Conservation (phyloP, 2,797 vertebrate species). For the Anas bahamensis region DNA sequence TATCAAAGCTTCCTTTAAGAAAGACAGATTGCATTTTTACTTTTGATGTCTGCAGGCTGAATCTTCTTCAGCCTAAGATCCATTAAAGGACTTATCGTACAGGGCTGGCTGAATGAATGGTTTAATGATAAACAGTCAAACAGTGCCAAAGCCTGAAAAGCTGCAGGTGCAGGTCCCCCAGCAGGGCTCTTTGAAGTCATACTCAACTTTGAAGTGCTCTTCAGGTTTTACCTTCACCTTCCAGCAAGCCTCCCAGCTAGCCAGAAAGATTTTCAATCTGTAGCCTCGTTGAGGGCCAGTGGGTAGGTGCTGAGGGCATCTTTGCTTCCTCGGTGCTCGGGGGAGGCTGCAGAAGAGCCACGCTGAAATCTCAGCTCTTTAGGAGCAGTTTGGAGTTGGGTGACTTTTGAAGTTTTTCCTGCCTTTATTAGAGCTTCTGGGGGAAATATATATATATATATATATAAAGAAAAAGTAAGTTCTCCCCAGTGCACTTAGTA, state of each 20-base stretch:
- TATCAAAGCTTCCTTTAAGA: conserved; percentile 11
- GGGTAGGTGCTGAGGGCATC: background rate
- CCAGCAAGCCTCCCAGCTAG: background rate
- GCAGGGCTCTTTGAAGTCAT: conserved; percentile 15
- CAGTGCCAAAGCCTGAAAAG: background rate
- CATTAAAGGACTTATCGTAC: background rate
- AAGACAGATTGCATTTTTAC: background rate
- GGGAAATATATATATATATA: background rate
- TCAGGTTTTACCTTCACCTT: conserved; percentile 30
- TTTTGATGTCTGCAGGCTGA: background rate
- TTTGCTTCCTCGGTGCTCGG: background rate
- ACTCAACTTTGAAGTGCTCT: background rate
- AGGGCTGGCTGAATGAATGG: background rate
- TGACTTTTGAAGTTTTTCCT: background rate
- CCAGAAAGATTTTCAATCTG: background rate
- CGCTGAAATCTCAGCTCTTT: background rate
- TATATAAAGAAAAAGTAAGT: background rate
- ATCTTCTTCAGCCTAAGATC: background rate
- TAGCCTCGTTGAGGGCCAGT: background rate
- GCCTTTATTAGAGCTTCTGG: background rate
- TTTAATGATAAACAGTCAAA: conserved; percentile 7
- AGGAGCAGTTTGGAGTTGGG: background rate
- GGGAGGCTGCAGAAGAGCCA: background rate
- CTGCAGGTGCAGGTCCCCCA: background rate
- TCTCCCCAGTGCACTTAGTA: background rate